Conservation (phyloP, 2,113 vertebrate species). For the Podarcis cretensis region DNA sequence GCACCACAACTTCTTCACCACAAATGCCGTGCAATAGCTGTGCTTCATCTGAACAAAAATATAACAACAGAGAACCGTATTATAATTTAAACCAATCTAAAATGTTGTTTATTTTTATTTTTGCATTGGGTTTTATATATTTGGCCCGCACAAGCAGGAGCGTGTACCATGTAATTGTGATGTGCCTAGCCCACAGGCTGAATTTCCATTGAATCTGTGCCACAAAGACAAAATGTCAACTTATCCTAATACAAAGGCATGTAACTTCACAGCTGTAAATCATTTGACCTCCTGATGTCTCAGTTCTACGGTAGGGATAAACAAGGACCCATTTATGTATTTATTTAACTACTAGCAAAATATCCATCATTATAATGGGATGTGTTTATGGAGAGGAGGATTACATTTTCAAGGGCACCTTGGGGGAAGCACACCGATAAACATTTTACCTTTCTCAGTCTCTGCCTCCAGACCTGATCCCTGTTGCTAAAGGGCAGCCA, state of each 20-base stretch:
- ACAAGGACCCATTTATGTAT: slow-evolving; percentile 18
- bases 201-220: background rate
- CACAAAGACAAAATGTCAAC: background rate
- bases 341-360: background rate
- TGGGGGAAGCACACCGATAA: background rate
- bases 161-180: background rate
- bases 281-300: slow-evolving; percentile 32
- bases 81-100: background rate
- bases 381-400: background rate
- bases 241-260: background rate
- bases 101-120: no score
- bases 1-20: background rate
- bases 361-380: background rate
- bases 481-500: background rate
- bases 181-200: background rate
- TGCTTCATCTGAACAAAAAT: background rate
- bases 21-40: background rate
- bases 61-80: no score
- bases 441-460: background rate
- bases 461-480: background rate
- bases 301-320: slow-evolving; percentile 29
- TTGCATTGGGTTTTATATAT: background rate
- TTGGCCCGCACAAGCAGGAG: background rate
- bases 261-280: slow-evolving; percentile 48
- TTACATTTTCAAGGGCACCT: background rate